Base-by-base conservation (phyloP, 2,113 vertebrate species). In the Varanus salvator region DNA sequence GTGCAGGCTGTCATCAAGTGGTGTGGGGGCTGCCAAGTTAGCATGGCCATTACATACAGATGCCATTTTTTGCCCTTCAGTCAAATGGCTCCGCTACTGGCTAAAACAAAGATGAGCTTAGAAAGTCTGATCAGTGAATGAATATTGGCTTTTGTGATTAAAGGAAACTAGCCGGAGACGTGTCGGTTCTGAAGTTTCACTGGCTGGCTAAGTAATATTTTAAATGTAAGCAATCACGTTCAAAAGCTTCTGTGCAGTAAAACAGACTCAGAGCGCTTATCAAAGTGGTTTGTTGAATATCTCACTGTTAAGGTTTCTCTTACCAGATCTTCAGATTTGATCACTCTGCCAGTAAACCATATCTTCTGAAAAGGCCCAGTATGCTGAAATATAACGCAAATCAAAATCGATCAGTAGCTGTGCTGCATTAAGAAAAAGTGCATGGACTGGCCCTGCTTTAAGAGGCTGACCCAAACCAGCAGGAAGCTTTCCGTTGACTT, bases 41-140 rank as follows among this genome's bases (percentile, higher is more conserved):
- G 95, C 93, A 94, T 96, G 96, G 96, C 97, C 97, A 97, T 97
- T 96, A 95, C 95, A 95, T 93, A 95, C 93, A 97, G 97, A 97
- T 97, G 97, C 96, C 93, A 96, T 95, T 96, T 95, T 94, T 95
- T 93, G 96, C 88, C 80, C 93, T 95, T 93, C 90, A 96, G 95
- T 97, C 86, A 94, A 96, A 97, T 95, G 96, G 97, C 93, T 95
- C 60, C 6, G 88, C 96, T 96, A 95, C 96, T 96, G 95, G 92
- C 90, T 92, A 94, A 94, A 86, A 19, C 94, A 96, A 97, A 97
- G 96, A 96, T 95, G 94, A 93, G 90, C 95, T 97, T 96, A 96
- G 93, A 97, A 96, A 94, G 93, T 94, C 97, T 96, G 95, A 94
- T 84, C 90, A 68, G 7, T 92, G 95, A 96, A 94, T 3, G 68